phyloP scores from a whole-genome alignment of 2,888 invertebrate genomes.

The Chloroclysta siterata region DNA sequence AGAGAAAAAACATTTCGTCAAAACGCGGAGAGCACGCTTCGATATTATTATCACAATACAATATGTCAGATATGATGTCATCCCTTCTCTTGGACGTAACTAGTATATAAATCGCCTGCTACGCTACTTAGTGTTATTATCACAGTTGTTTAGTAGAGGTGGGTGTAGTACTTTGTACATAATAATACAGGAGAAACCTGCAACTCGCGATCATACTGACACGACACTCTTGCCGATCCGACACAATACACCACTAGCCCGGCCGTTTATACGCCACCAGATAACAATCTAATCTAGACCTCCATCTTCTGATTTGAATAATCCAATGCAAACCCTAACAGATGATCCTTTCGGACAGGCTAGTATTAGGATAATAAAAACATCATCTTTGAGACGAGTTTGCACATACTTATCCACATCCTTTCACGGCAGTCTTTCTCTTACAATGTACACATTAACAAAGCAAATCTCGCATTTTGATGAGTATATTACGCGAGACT shows the following conservation, averaged over 20 bases:
- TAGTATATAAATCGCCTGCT: conserved; percentile 85
- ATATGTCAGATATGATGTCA: conserved; percentile 86
- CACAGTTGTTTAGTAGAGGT: conserved; percentile 86
- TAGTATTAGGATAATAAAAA: conserved; percentile 70
- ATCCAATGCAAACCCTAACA: conserved; percentile 56
- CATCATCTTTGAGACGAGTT: conserved; percentile 78
- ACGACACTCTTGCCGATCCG: conserved; percentile 64
- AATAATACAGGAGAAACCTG: conserved; percentile 80
- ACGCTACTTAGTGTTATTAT: conserved; percentile 86
- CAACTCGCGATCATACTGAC: conserved; percentile 72
- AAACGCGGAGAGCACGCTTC: conserved; percentile 70
- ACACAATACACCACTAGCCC: conserved; percentile 66
- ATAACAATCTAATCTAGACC: conserved; percentile 31
- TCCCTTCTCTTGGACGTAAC: conserved; percentile 85
- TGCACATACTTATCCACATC: conserved; percentile 71
- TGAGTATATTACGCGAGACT: conserved; percentile 66
- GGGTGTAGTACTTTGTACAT: conserved; percentile 86
- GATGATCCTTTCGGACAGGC: conserved; percentile 60
- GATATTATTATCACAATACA: conserved; percentile 83
- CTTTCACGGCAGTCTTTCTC: conserved; percentile 80
- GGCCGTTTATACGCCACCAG: conserved; percentile 53
- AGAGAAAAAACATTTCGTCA: conserved; percentile 83
- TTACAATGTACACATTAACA: conserved; percentile 82
- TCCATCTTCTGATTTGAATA: conserved; percentile 42
- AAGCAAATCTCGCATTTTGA: conserved; percentile 72